Evolutionary conservation across 2,797 vertebrate species (phyloP), one percentile per base, ranked within the genome.

Genomic region (Phoeniculus purpureus): DNA sequence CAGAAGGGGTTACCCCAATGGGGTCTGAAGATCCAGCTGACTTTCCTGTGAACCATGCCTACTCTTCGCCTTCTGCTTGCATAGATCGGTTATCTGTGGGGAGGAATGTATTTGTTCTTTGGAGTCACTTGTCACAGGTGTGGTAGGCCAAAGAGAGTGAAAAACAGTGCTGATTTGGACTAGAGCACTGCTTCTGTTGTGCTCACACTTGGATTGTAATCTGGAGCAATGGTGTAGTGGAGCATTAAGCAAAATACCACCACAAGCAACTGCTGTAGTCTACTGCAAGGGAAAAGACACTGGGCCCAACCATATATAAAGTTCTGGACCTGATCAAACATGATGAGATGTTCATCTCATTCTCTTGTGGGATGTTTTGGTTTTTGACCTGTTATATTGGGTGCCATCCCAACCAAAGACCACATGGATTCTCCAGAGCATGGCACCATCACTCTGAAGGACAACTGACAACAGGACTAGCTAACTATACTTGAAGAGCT

Each of bases 391-490:
- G 21, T 74, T 93, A 62, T 34, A 21, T 91, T 13, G 23, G 61
- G 48, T 87, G 68, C 88, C 62, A 73, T 72, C 56, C 65, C 76
- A 86, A 58, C 68, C 60, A 82, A 90, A 92, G 93, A 82, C 81
- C 68, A 66, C 79, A 91, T 19, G 81, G 73, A 87, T 89, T 73
- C 83, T 94, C 64, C 54, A 31, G 50, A 25, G 23, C 86, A 72
- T 76, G 82, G 76, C 66, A 48, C 62, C 54, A 2, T 50, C 52
- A 45, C 70, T 79, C 67, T 92, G 75, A 89, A 87, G 88, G 89
- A 93, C 81, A 90, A 48, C 84, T 91, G 83, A 58, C 76, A 81
- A 68, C 89, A 87, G 74, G 81, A 93, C 55, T 91, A 91, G 83
- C 77, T 91, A 91, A 68, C 48, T 93, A 50, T 85, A 52, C 68